These are phyloP conservation scores for Magallana gigas DNA, from an alignment of 1,140 invertebrate species.

Conservation along the genomic window DNA sequence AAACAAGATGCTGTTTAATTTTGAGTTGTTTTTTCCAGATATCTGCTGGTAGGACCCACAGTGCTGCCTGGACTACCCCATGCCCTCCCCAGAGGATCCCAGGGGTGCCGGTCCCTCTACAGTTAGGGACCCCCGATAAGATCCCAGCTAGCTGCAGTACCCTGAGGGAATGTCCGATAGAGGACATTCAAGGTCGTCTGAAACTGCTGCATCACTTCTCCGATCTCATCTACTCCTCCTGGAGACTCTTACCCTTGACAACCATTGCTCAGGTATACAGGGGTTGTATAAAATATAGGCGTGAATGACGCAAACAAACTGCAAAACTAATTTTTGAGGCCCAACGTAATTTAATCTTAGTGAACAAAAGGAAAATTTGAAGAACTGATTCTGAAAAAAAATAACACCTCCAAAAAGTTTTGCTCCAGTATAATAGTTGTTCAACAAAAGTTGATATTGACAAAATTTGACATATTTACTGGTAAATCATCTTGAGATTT, in stretches of 20 bases:
- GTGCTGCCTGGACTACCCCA: slow-evolving; percentile 84
- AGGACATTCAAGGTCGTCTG: slow-evolving; percentile 82
- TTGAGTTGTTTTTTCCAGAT: slow-evolving; percentile 75
- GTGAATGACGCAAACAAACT: no score
- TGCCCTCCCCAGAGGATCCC: slow-evolving; percentile 80
- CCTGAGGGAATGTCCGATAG: slow-evolving; percentile 81
- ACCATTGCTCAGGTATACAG: slow-evolving; percentile 3
- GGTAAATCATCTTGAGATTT: background rate
- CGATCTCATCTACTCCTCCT: slow-evolving; percentile 84
- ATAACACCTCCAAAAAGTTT: no score
- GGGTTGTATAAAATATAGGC: background rate
- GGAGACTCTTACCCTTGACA: slow-evolving; percentile 83
- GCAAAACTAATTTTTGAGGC: no score
- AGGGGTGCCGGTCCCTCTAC: slow-evolving; percentile 80
- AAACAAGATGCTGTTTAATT: no score
- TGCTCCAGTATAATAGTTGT: no score
- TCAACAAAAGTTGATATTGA: no score
- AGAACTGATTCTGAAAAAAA: no score
- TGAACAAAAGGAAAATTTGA: no score
- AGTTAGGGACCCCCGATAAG: slow-evolving; percentile 81
- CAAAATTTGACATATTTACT: no score
- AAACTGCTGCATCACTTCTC: slow-evolving; percentile 84
- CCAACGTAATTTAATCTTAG: no score
- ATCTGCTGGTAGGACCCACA: slow-evolving; percentile 84
- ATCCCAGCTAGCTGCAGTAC: slow-evolving; percentile 83